Conservation (phyloP, 2,797 vertebrate species). For the Buceros bicornis region DNA sequence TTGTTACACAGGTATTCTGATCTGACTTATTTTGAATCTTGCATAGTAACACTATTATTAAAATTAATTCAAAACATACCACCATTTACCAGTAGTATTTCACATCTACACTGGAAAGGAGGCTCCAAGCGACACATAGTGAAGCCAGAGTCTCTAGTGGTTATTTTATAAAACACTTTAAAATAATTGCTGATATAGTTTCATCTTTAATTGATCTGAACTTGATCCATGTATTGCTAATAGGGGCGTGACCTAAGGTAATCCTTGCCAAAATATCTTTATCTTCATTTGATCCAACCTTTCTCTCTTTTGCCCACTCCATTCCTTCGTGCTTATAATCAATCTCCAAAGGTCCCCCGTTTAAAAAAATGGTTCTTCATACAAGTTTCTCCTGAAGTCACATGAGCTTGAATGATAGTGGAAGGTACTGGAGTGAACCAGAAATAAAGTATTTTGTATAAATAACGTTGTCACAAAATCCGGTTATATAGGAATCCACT, state of each 20-base stretch:
- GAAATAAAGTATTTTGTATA: not conserved
- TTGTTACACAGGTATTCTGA: not conserved
- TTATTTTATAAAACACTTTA: not conserved
- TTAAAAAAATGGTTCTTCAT: not conserved
- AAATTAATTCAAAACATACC: not conserved
- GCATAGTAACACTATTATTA: not conserved
- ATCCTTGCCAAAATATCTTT: not conserved
- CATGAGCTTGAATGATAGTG: not conserved
- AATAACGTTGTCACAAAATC: not conserved
- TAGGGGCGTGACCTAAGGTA: not conserved
- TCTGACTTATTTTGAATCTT: not conserved
- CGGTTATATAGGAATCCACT: not conserved
- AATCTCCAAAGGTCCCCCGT: not conserved
- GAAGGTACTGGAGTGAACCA: not conserved
- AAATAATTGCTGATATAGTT: not conserved
- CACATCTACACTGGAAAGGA: not conserved
- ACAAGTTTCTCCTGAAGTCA: not conserved
- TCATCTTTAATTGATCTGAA: not conserved
- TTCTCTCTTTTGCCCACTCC: not conserved
- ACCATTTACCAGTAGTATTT: not conserved
- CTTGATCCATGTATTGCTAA: not conserved
- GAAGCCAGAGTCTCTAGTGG: not conserved
- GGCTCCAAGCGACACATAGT: not conserved
- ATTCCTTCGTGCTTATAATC: not conserved
- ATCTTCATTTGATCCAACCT: not conserved